A percentile compares a stretch with the other conserved stretches of the same genome.
These are phyloP conservation scores for Drosophila mimica DNA, from an alignment of 2,888 invertebrate species.

Conservation along the genomic window DNA sequence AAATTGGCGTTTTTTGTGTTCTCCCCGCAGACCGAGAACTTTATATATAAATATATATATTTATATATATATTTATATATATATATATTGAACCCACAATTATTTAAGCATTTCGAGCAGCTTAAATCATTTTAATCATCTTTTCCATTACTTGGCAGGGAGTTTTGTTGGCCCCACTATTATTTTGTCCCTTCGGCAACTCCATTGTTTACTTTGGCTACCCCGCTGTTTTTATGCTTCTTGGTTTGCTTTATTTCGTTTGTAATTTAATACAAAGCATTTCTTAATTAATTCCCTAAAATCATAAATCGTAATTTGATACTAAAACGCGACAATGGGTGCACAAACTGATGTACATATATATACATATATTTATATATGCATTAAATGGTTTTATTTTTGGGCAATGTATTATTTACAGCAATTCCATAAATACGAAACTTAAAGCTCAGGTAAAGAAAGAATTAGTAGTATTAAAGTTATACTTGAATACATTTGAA, in stretches of 20 bases:
- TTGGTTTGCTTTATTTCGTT: constrained; percentile 18
- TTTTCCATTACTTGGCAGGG: constrained; percentile 43
- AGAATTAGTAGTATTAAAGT: not conserved
- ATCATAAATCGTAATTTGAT: constrained; percentile 61
- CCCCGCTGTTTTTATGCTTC: constrained; percentile 26
- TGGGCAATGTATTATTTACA: not conserved
- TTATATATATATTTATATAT: not conserved
- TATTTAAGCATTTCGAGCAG: constrained; percentile 51
- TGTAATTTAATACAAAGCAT: constrained; percentile 65
- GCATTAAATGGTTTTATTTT: constrained; percentile 8
- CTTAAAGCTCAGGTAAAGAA: not conserved
- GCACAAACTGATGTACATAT: constrained; percentile 11
- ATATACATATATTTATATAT: not conserved
- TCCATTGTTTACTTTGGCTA: constrained; percentile 45
- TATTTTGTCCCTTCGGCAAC: constrained; percentile 8
- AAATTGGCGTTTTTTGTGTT: constrained; percentile 24
- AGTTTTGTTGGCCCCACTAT: constrained; percentile 29
- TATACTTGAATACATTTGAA: not conserved
- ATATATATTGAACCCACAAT: constrained; percentile 32
- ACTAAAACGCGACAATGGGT: constrained; percentile 23
- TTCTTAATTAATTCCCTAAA: constrained; percentile 69
- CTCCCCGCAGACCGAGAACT: not conserved
- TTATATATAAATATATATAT: not conserved
- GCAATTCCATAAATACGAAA: not conserved
- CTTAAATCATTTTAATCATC: constrained; percentile 73